Evolutionary conservation across 2,797 vertebrate genomes (phyloP), one percentile per base, ranked within the genome.

Genomic region (Mus minutoides): DNA sequence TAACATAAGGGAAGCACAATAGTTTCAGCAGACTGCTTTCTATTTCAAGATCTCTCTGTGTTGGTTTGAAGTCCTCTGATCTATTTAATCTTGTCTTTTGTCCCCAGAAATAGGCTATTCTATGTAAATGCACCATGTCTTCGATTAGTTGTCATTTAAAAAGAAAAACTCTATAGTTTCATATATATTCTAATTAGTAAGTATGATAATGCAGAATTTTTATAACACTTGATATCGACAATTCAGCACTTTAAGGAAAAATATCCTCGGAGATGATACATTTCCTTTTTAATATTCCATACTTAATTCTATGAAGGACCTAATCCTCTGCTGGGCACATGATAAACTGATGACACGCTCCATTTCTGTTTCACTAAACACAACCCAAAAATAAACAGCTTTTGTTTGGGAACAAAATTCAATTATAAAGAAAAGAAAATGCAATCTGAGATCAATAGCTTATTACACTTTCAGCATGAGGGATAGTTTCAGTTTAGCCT

Each of bases 391-490:
- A 98, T 96, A 90, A 98, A 96, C 88, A 96, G 76, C 90, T 46
- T 98, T 96, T 94, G 92, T 97, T 97, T 97, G 94, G 17, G 9
- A 97, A 95, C 90, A 97, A 97, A 98, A 97, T 97, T 98, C 97
- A 98, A 97, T 98, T 98, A 98, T 97, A 94, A 97, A 96, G 96
- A 97, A 97, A 97, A 97, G 95, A 97, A 98, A 97, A 94, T 92
- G 71, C 94, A 95, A 96, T 82, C 91, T 96, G 97, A 96, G 98
- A 98, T 98, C 98, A 98, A 98, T 98, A 98, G 96, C 89, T 96
- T 97, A 97, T 98, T 98, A 98, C 19, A 97, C 93, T 73, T 92
- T 49, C 95, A 98, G 94, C 94, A 95, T 94, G 94, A 97, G 46
- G 87, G 91, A 94, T 96, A 97, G 98, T 97, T 98, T 97, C 94